Base-by-base conservation (phyloP, 1,140 invertebrate genomes). In the Condylostylus longicornis region DNA sequence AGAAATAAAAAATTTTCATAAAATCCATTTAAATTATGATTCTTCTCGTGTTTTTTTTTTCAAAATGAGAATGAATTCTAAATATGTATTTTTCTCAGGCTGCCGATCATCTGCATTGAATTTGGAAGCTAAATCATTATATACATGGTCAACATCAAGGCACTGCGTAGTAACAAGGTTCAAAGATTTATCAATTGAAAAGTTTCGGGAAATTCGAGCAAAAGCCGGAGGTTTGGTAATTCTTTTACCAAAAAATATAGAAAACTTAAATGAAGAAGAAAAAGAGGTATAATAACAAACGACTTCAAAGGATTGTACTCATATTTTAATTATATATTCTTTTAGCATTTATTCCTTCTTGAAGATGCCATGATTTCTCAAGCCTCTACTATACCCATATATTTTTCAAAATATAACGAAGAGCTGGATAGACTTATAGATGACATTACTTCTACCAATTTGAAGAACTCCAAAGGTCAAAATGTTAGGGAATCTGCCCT, bases 191-290 rank as follows among this genome's bases (percentile, higher is more conserved):
- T 77, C 79, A 1, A 64, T 79, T 14, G 75, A 79, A 28, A 71
- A 77, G 42, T 85, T 88, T 53, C 63, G 79, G 40, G 74, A 81
- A 40, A 72, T 91, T 35, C 64, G 81, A 7, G 68, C 67, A 33
- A 84, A 86, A 58, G 85, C 84, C 25, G 89, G 87, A 15, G 87
- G 82, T 9, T 58, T 95, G 18, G 61, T 96, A 9, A 63, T 93
- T 12, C 69, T 94, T 28, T 51, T 96, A 38, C 90, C 91, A 2
- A 60, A 74, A 44, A 73, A 85, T 54, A 56, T 88, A n/a, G 65
- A 69, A 17, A 48, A 61, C 25, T 58, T 93, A 17, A 64, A 67
- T 50, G 37, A 54, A 9, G 74, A 85, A 35, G 72, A 85, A 21
- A 77, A 72, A 56, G 69, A 87, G 69, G 83, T 86, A 60, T 46